Base-by-base conservation (phyloP, 2,113 vertebrate species). In the Pelodiscus sinensis region DNA sequence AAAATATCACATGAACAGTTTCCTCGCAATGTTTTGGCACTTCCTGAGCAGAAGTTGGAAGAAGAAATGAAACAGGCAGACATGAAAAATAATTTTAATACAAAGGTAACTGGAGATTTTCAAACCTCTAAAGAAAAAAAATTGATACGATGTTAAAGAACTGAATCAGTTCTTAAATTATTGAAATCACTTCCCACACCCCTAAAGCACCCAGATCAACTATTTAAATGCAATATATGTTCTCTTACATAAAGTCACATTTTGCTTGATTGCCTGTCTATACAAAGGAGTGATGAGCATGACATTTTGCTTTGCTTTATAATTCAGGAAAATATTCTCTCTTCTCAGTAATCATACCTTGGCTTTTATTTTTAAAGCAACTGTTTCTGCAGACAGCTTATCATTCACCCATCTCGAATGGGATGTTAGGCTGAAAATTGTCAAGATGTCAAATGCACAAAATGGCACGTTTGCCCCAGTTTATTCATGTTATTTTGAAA, bases 401-500 rank as follows among this genome's bases (percentile, higher is more conserved):
- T 56, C 79, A 81, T 65, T 2, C 68, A 79, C 52, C 81, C 91
- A 84, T 0, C 95, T 31, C 57, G 11, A 93, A 90, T 90, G 95
- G 90, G 90, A 95, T 91, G 89, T 52, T 51, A 85, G 65, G 52
- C 86, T 92, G 91, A 87, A 93, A 92, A 21, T 83, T 65, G 79
- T 60, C 10, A 8, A 90, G 95, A 96, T 94, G 86, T 90, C 93
- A 93, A 81, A 65, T 90, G 78, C 91, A 92, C 78, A 24, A 15
- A 87, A 92, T 58, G 87, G 84, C 80, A 78, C 0, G 6, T 81
- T 57, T 57, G 88, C 50, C 94, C 94, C 94, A 78, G 52, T 92
- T 94, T 89, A 81, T 78, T 21, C 38, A 0, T 60, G 52, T 60
- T 96, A 94, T 91, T 95, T 95, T 80, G 58, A 93, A 87, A n/a